Percentiles rank a stretch among this genome's conserved stretches.
phyloP scores from a whole-genome alignment of 2,797 vertebrate species.

The Phyllotis vaccarum region DNA sequence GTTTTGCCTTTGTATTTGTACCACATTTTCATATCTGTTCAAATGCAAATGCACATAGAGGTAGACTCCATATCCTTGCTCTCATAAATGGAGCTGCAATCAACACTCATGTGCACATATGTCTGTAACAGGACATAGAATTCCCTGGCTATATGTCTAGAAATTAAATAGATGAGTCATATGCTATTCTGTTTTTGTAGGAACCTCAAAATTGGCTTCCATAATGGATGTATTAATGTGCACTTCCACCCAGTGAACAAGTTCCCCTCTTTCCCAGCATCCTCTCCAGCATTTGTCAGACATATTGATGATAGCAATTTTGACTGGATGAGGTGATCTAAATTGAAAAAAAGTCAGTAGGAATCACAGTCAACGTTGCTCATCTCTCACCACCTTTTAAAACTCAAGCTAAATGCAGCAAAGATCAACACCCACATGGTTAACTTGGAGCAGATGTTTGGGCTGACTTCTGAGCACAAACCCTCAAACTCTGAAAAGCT shows the following conservation, averaged over 20 bases:
- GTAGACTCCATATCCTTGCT: background rate
- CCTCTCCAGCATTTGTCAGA: background rate
- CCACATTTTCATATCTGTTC: background rate
- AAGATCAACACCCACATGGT: constrained; percentile 50
- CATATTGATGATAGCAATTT: background rate
- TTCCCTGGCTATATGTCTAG: background rate
- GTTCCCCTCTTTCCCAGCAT: background rate
- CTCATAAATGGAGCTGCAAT: background rate
- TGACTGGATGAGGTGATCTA: background rate
- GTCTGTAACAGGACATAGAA: background rate
- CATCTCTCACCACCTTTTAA: constrained; percentile 73
- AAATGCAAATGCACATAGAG: background rate
- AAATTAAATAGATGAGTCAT: background rate
- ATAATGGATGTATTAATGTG: background rate
- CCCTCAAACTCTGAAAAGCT: constrained; percentile 50
- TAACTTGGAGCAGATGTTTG: constrained; percentile 67
- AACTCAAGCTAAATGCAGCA: constrained; percentile 58
- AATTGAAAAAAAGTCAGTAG: constrained; percentile 58
- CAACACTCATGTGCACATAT: background rate
- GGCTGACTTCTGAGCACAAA: constrained; percentile 55
- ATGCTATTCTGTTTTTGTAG: background rate
- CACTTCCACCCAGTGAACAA: background rate
- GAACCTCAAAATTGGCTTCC: no score
- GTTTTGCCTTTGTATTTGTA: background rate
- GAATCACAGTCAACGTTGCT: constrained; percentile 54